Evolutionary conservation across 37 sponge, comb jelly and placozoan genomes (phyloP).

Genomic region (Mnemiopsis leidyi): DNA sequence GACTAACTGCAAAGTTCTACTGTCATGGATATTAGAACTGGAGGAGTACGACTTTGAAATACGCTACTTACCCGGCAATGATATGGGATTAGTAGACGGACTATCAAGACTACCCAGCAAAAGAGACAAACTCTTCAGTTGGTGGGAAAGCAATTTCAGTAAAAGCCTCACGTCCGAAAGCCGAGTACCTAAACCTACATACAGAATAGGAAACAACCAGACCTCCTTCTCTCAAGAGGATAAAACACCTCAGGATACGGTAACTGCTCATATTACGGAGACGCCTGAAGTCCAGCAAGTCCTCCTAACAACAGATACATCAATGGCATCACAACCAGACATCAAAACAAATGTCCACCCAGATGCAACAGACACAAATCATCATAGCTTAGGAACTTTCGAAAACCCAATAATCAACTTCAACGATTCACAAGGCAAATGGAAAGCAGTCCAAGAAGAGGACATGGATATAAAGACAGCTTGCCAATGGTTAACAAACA

Average conservation of each 20-base stretch:
- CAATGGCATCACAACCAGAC: background rate
- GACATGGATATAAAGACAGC: background rate
- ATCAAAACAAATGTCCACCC: background rate
- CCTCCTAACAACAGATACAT: background rate
- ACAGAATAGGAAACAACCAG: too few species aligned
- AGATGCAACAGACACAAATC: background rate
- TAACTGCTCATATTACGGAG: background rate
- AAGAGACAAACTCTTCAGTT: background rate
- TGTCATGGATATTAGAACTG: background rate
- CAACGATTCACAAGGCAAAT: background rate
- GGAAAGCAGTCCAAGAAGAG: background rate
- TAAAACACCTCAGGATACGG: background rate
- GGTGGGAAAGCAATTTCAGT: background rate
- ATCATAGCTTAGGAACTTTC: background rate
- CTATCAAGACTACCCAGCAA: background rate
- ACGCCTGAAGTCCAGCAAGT: background rate
- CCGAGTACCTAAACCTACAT: background rate
- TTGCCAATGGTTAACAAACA: too few species aligned
- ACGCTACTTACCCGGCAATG: background rate
- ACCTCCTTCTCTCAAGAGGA: background rate
- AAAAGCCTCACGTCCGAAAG: background rate
- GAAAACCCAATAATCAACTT: background rate
- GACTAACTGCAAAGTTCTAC: background rate
- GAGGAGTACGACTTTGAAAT: slow-evolving; percentile 9
- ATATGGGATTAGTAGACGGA: background rate